These are phyloP conservation scores for Holothuria leucospilota DNA, from an alignment of 53 echinoderm and acorn worm species.

Conservation along the genomic window DNA sequence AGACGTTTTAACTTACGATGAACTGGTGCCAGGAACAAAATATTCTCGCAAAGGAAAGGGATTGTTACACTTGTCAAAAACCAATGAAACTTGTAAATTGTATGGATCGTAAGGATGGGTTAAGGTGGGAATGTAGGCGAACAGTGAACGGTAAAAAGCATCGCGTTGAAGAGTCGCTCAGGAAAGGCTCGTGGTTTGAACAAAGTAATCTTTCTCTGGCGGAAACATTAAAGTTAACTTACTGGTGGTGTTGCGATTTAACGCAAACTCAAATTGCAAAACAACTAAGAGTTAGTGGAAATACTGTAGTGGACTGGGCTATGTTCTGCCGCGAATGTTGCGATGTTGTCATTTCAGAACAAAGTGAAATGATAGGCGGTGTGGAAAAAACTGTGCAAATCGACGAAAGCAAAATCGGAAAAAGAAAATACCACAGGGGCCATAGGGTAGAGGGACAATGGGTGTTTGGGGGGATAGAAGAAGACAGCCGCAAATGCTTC, in stretches of 20 bases:
- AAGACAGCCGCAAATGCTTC: slow-evolving; percentile 49
- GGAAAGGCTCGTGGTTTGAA: slow-evolving; percentile 52
- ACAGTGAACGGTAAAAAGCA: not conserved
- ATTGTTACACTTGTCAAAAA: not conserved
- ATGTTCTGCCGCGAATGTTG: slow-evolving; percentile 59
- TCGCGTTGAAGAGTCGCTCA: slow-evolving; percentile 7
- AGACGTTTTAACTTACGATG: not conserved
- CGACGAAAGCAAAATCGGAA: slow-evolving; percentile 34
- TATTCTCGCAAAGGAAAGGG: not conserved
- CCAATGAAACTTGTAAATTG: slow-evolving; percentile 7
- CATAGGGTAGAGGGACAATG: slow-evolving; percentile 51
- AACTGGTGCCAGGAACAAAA: slow-evolving; percentile 34
- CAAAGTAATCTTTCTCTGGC: slow-evolving; percentile 45
- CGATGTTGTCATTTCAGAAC: slow-evolving; percentile 4
- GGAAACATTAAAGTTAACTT: slow-evolving; percentile 50
- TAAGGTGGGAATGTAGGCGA: slow-evolving; percentile 37
- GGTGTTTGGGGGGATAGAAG: slow-evolving; percentile 62
- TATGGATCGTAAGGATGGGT: slow-evolving; percentile 9
- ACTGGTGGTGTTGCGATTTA: slow-evolving; percentile 55
- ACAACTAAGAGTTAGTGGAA: slow-evolving; percentile 19
- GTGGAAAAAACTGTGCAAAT: slow-evolving; percentile 26
- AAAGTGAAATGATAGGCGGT: slow-evolving; percentile 15
- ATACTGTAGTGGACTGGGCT: slow-evolving; percentile 56
- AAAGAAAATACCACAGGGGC: slow-evolving; percentile 6
- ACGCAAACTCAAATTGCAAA: slow-evolving; percentile 32